Evolutionary conservation across 2,797 vertebrate species (phyloP).

Genomic region (Geotrypetes seraphini): DNA sequence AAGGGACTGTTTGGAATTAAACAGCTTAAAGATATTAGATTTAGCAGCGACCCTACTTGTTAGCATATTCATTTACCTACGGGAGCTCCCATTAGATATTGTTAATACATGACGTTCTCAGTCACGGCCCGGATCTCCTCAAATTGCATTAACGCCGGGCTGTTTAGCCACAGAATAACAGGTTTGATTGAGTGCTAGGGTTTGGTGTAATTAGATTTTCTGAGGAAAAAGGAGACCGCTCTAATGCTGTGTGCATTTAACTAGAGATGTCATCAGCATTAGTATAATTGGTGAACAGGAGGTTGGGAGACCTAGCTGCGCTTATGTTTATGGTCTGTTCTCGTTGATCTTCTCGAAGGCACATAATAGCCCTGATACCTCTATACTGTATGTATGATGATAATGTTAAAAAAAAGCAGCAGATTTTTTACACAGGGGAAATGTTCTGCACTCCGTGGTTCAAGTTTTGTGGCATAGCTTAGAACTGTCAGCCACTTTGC

Average conservation of each 20-base stretch:
- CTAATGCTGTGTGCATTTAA: slow-evolving; percentile 61
- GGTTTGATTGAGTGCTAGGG: slow-evolving; percentile 75
- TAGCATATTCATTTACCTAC: slow-evolving; percentile 84
- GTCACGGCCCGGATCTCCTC: slow-evolving; percentile 67
- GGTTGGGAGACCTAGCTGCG: slow-evolving; percentile 32
- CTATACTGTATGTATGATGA: slow-evolving; percentile 26
- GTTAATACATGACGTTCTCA: slow-evolving; percentile 77
- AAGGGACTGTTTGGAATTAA: slow-evolving; percentile 81
- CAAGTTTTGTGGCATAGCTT: slow-evolving; percentile 49
- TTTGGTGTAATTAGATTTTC: slow-evolving; percentile 75
- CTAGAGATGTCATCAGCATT: slow-evolving; percentile 68
- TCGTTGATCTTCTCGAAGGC: slow-evolving; percentile 28
- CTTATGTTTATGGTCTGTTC: slow-evolving; percentile 46
- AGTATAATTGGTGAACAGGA: slow-evolving; percentile 63
- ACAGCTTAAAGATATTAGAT: slow-evolving; percentile 83
- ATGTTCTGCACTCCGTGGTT: slow-evolving; percentile 42
- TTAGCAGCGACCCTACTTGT: slow-evolving; percentile 74
- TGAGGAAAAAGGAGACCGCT: slow-evolving; percentile 62
- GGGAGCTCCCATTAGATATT: slow-evolving; percentile 79
- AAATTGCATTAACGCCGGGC: slow-evolving; percentile 76
- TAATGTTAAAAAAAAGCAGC: too few species aligned
- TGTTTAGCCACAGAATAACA: slow-evolving; percentile 79
- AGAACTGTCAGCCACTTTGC: slow-evolving; percentile 46
- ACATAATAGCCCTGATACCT: slow-evolving; percentile 24
- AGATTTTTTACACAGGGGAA: slow-evolving; percentile 18